A percentile compares a stretch with the other conserved stretches of the same genome.
Evolutionary conservation across 2,888 invertebrate species (phyloP).

Genomic region (Tenthredo amoena): DNA sequence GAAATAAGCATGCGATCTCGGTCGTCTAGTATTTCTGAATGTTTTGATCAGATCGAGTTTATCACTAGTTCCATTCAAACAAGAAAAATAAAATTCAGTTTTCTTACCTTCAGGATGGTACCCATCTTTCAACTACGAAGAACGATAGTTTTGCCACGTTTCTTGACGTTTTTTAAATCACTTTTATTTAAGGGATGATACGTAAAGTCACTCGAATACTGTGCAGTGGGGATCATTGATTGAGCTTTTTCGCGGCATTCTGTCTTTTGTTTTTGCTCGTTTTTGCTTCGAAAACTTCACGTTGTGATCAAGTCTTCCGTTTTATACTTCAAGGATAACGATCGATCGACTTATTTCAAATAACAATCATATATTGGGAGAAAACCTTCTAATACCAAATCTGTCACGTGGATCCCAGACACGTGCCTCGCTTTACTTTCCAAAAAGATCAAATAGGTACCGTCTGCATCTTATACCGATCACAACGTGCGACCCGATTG

Average conservation of each 20-base stretch:
- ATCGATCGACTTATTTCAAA: neutral
- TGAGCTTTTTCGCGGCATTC: constrained; percentile 16
- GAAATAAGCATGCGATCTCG: neutral
- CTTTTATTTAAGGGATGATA: constrained; percentile 9
- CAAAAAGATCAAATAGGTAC: neutral
- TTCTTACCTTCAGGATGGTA: constrained; percentile 36
- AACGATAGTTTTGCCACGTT: neutral
- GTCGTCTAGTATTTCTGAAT: neutral
- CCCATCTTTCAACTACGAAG: constrained; percentile 9
- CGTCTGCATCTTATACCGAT: constrained; percentile 61
- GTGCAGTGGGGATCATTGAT: constrained; percentile 7
- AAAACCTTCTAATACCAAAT: neutral
- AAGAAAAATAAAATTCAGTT: neutral
- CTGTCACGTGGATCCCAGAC: neutral
- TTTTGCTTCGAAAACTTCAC: neutral
- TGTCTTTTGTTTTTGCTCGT: neutral
- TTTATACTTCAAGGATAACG: neutral
- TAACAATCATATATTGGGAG: neutral
- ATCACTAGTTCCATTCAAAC: neutral
- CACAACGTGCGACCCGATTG: constrained; percentile 66
- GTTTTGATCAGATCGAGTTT: neutral
- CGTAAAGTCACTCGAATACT: constrained; percentile 26
- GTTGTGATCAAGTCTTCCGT: neutral
- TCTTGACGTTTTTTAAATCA: neutral
- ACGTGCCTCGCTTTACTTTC: neutral